Evolutionary conservation across 2,888 invertebrate genomes (phyloP).

Genomic region (Pediacus dermestoides): DNA sequence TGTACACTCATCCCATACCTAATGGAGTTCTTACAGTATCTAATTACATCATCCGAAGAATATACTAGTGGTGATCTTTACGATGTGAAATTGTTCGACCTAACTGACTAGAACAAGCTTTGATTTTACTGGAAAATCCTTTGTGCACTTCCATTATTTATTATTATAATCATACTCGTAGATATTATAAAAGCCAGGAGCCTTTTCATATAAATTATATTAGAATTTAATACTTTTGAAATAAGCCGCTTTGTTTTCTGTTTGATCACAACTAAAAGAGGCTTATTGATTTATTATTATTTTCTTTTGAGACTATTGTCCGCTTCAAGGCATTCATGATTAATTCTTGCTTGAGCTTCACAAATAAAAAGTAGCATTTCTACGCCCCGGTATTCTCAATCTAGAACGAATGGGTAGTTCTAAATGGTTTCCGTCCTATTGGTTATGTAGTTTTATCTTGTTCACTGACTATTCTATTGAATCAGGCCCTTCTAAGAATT

Average conservation of each 20-base stretch:
- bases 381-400: constrained; percentile 25
- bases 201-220: too few species aligned
- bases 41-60: constrained; percentile 10
- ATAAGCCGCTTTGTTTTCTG: constrained; percentile 14
- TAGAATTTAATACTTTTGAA: constrained; percentile 6
- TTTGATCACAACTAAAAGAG: constrained; percentile 29
- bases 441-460: constrained; percentile 20
- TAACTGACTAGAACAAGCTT: too few species aligned
- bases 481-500: constrained; percentile 1
- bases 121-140: too few species aligned
- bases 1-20: constrained; percentile 1
- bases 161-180: background rate
- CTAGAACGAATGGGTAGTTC: constrained; percentile 25
- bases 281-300: constrained; percentile 37
- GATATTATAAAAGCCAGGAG: background rate
- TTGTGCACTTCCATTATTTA: too few species aligned
- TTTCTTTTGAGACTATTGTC: constrained; percentile 33
- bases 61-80: constrained; percentile 1
- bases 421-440: constrained; percentile 33
- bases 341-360: constrained; percentile 27
- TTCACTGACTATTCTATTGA: constrained; percentile 2
- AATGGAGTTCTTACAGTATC: constrained; percentile 6
- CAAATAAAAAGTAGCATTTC: constrained; percentile 29
- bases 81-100: too few species aligned
- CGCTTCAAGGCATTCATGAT: constrained; percentile 31